Percentiles rank a stretch among this genome's conserved stretches.
Conservation (phyloP, 2,888 invertebrate species). For the Andrena hattorfiana region DNA sequence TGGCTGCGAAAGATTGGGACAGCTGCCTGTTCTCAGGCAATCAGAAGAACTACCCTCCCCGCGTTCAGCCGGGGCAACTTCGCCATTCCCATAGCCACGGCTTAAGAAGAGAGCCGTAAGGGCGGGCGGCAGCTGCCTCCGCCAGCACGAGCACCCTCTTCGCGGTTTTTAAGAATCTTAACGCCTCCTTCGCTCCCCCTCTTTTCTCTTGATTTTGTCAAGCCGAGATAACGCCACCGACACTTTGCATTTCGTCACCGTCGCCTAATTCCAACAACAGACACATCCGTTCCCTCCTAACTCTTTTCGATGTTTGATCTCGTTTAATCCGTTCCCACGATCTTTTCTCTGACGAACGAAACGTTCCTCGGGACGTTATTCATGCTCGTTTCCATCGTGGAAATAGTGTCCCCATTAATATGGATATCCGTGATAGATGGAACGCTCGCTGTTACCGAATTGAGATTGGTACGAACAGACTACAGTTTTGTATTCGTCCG, state of each 20-base stretch:
- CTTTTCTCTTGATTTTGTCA: conserved; percentile 51
- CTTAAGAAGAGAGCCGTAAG: conserved; percentile 68
- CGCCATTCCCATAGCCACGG: conserved; percentile 60
- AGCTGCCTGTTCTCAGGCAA: conserved; percentile 84
- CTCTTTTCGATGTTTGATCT: conserved; percentile 37
- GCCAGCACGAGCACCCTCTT: conserved; percentile 67
- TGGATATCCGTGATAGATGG: not conserved
- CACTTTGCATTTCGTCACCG: conserved; percentile 79
- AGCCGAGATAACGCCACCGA: conserved; percentile 73
- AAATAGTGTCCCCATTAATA: not conserved
- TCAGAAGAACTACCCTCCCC: conserved; percentile 82
- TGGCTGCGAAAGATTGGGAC: conserved; percentile 80
- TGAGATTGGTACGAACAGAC: not conserved
- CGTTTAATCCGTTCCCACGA: conserved; percentile 41
- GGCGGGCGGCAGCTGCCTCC: conserved; percentile 68
- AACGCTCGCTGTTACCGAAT: not conserved
- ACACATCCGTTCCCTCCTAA: conserved; percentile 36
- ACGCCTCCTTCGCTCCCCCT: conserved; percentile 68
- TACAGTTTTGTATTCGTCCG: not conserved
- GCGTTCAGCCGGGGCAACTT: conserved; percentile 54
- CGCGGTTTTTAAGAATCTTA: conserved; percentile 81
- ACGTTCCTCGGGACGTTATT: not conserved
- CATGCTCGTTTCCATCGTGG: not conserved
- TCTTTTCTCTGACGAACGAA: not conserved
- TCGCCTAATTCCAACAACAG: conserved; percentile 68